A percentile compares a stretch with the other conserved stretches of the same genome.
Conservation (phyloP, 2,797 vertebrate genomes). For the Muscicapa comitata region DNA sequence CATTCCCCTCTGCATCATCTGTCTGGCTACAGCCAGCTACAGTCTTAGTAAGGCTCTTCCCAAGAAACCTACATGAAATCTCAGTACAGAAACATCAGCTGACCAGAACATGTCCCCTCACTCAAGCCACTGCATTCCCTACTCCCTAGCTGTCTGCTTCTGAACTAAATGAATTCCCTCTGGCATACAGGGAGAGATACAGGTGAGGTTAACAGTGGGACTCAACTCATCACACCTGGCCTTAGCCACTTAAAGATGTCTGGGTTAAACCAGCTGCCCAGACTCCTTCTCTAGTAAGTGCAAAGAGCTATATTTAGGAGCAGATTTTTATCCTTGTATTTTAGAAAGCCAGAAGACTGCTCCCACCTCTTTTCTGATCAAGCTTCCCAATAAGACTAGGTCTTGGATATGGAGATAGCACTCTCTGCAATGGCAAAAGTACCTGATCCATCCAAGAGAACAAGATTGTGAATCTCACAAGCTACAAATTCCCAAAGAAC, state of each 20-base stretch:
- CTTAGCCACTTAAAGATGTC: neutral
- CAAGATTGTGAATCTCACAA: accelerated
- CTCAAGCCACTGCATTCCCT: neutral
- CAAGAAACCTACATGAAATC: neutral
- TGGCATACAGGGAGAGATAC: neutral
- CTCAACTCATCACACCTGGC: neutral
- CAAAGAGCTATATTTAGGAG: neutral
- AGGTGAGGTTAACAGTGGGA: neutral
- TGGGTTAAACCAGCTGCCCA: neutral
- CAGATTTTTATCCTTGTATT: neutral
- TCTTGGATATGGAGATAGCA: neutral
- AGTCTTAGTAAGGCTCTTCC: neutral
- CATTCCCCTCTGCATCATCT: neutral
- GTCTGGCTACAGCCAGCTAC: neutral
- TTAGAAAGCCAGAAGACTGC: neutral
- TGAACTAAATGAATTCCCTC: neutral
- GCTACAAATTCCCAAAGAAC: neutral
- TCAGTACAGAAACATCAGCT: neutral
- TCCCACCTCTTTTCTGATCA: neutral
- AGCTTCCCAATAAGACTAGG: neutral
- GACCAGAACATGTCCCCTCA: neutral
- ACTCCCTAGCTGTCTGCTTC: neutral
- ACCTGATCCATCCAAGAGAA: neutral
- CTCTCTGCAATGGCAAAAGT: neutral
- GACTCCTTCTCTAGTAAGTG: neutral